A percentile compares a stretch with the other conserved stretches of the same genome.
Evolutionary conservation across 2,113 vertebrate species (phyloP).

Genomic region (Capreolus pygargus): DNA sequence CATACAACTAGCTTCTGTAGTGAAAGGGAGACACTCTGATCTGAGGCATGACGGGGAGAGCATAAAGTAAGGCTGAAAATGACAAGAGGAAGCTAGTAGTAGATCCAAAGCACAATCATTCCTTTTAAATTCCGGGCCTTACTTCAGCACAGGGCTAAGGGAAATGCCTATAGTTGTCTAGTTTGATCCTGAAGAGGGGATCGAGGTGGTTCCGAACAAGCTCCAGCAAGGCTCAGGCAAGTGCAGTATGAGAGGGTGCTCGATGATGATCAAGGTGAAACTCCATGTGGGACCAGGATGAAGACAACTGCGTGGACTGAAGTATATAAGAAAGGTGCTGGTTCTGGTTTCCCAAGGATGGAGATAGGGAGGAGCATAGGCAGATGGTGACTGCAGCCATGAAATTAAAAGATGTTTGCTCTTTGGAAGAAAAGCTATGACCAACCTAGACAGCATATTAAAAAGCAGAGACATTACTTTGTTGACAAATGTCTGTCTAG

Average conservation of each 20-base stretch:
- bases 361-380: neutral
- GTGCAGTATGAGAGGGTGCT: neutral
- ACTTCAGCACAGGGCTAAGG: neutral
- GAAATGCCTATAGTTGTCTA: neutral
- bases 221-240: neutral
- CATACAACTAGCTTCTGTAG: neutral
- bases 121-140: neutral
- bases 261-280: no score
- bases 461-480: neutral
- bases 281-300: neutral
- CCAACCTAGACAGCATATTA: neutral
- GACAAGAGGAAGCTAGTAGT: neutral
- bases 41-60: neutral
- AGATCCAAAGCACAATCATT: neutral
- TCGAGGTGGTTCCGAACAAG: fast-evolving
- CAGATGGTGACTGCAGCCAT: neutral
- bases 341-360: neutral
- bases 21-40: neutral
- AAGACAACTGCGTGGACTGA: neutral
- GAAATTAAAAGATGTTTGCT: neutral
- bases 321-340: neutral
- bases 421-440: neutral
- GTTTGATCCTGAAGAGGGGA: neutral
- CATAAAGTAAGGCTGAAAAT: neutral
- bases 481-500: neutral